Percentiles rank a stretch among this genome's conserved stretches.
Conservation (phyloP, 2,888 invertebrate species). For the Sylvicola cinctus region DNA sequence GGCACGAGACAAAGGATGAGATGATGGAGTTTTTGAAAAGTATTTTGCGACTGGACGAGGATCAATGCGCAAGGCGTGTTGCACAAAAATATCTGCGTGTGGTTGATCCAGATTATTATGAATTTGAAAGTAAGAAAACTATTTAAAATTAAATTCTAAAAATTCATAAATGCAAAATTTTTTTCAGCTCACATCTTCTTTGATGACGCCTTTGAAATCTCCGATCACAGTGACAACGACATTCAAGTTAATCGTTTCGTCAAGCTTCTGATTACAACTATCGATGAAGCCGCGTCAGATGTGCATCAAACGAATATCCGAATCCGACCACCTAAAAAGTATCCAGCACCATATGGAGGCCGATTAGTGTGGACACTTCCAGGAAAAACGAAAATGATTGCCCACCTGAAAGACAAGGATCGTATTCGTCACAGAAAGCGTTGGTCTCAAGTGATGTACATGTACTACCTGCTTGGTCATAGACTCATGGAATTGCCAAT, state of each 20-base stretch:
- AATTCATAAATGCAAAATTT: neutral
- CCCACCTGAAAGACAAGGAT: constrained; percentile 92
- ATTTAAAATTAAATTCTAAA: neutral
- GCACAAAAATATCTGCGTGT: constrained; percentile 88
- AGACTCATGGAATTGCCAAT: constrained; percentile 86
- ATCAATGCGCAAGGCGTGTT: constrained; percentile 85
- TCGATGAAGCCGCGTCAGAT: constrained; percentile 89
- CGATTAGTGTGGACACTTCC: constrained; percentile 86
- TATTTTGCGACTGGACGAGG: constrained; percentile 83
- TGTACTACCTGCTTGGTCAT: constrained; percentile 96
- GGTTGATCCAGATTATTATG: constrained; percentile 92
- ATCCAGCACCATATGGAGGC: constrained; percentile 94
- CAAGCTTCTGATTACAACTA: constrained; percentile 69
- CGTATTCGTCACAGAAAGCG: constrained; percentile 95
- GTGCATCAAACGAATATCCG: constrained; percentile 87
- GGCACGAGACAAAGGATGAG: constrained; percentile 98
- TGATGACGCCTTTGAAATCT: constrained; percentile 93
- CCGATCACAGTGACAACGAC: constrained; percentile 79
- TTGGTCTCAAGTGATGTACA: constrained; percentile 99
- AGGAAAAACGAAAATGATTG: constrained; percentile 92
- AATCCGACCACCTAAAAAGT: constrained; percentile 78
- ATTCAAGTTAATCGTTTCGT: constrained; percentile 91
- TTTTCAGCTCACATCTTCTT: constrained; percentile 90
- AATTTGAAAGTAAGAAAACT: constrained; percentile 63
- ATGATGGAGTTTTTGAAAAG: too few relatives aligned